Conservation (phyloP, 2,888 invertebrate genomes). For the Hyposoter didymator region DNA sequence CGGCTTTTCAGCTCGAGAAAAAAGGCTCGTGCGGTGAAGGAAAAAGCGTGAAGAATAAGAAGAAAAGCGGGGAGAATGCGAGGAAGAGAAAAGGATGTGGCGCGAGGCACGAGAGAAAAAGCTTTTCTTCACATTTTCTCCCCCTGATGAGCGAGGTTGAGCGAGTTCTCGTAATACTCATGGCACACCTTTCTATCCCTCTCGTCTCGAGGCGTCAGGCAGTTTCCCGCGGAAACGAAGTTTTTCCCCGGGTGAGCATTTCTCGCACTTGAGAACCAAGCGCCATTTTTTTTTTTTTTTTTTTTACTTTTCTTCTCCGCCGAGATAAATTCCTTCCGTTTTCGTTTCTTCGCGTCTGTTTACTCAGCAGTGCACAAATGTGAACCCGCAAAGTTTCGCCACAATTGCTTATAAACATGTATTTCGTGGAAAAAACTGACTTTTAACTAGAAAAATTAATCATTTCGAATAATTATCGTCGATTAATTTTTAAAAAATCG, state of each 20-base stretch:
- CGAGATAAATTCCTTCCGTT: conserved; percentile 60
- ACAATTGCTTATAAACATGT: not conserved
- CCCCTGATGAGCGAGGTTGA: conserved; percentile 42
- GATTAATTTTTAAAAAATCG: not conserved
- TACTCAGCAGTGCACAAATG: conserved; percentile 12
- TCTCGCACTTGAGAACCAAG: conserved; percentile 19
- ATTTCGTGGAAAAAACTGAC: not conserved
- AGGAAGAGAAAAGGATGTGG: conserved; percentile 1
- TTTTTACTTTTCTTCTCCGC: conserved; percentile 5
- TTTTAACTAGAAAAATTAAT: not conserved
- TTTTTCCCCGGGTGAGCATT: conserved; percentile 42
- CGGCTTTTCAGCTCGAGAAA: conserved; percentile 33
- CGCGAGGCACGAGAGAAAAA: conserved; percentile 48
- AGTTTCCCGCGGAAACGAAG: conserved; percentile 65
- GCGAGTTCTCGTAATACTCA: conserved; percentile 46
- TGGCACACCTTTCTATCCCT: conserved; percentile 17
- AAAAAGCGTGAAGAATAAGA: conserved; percentile 13
- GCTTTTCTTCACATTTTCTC: conserved; percentile 62
- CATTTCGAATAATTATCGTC: no score
- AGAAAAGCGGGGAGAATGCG: conserved; percentile 4
- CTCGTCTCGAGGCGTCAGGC: conserved; percentile 44
- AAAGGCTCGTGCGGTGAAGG: conserved; percentile 2
- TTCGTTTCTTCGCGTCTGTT: conserved; percentile 36
- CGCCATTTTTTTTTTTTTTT: conserved; percentile 40
- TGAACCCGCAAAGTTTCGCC: conserved; percentile 10